phyloP scores from a whole-genome alignment of 2,797 vertebrate species.

The Micropoecilia bifurca region DNA sequence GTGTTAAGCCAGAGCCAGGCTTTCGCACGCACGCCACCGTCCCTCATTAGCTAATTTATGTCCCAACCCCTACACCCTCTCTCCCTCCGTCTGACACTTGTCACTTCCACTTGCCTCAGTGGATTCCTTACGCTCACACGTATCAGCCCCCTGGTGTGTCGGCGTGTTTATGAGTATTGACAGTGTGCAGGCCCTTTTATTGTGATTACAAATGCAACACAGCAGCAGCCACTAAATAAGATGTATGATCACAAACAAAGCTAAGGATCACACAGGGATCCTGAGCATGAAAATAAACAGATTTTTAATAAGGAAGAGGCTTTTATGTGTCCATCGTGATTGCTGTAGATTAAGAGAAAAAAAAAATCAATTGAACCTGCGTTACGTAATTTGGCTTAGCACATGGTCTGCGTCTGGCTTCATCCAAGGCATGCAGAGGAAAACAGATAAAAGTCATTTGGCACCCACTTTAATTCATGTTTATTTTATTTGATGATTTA shows the following conservation, averaged over 20 bases:
- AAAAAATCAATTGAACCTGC: conserved; percentile 27
- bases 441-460: neutral
- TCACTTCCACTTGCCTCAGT: conserved; percentile 61
- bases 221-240: conserved; percentile 4
- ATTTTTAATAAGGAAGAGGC: conserved; percentile 32
- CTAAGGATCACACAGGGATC: neutral
- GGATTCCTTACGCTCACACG: conserved; percentile 28
- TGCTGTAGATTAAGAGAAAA: conserved; percentile 23
- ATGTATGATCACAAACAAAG: neutral
- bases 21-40: conserved; percentile 30
- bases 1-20: conserved; percentile 18
- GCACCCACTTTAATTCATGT: neutral
- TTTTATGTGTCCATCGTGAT: conserved; percentile 9
- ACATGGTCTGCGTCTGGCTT: conserved; percentile 26
- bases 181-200: conserved; percentile 6
- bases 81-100: conserved; percentile 55
- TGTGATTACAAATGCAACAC: conserved; percentile 15
- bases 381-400: conserved; percentile 34
- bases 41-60: conserved; percentile 53
- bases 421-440: conserved; percentile 8
- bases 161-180: neutral
- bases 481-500: neutral
- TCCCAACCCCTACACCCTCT: neutral
- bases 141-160: neutral
- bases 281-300: neutral